Evolutionary conservation across 1,140 invertebrate species (phyloP), one percentile per base, ranked within the genome.

Genomic region (Brachionus sp.): DNA sequence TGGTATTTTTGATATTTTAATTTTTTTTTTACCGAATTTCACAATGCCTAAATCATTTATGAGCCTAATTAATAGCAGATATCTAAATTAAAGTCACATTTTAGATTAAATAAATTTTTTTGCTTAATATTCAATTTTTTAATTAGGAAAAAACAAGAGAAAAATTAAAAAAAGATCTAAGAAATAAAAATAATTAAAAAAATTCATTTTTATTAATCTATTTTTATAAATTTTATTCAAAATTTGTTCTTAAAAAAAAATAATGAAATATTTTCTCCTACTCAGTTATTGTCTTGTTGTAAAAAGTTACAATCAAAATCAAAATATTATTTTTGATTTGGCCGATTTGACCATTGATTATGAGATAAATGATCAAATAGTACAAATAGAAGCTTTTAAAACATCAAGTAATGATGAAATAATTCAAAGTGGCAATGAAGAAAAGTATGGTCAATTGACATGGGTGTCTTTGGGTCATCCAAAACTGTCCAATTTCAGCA

Each of bases 341-440:
- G 64, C 64, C n/a, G 64, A 66, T 66, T 66, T 66, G 64, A 66
- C 64, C 25, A 37, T 33, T 66, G 64, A 66, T 66, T 13, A 10
- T 66, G 64, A 66, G n/a, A 37, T 12, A 66, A 25, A 66, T 33
- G 33, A 33, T 13, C 10, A 37, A 33, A 33, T 66, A 33, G 64
- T 66, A 9, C 64, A 66, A 13, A 33, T 66, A 37, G 64, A 66
- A 66, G 64, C 64, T 12, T 66, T 66, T 10, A 66, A 66, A 37
- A 66, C 64, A 33, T 66, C 64, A 33, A 37, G 33, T 33, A 66
- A 66, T 66, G 33, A 66, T 33, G 64, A 3, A 12, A 66, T 66
- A 10, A 66, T 66, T 66, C 25, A 66, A 66, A 33, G 13, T 66
- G 33, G 33, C 5, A 12, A 33, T 12, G 13, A 12, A 25, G 64